Conservation (phyloP, 2,888 invertebrate genomes). For the Tinea semifulvella region DNA sequence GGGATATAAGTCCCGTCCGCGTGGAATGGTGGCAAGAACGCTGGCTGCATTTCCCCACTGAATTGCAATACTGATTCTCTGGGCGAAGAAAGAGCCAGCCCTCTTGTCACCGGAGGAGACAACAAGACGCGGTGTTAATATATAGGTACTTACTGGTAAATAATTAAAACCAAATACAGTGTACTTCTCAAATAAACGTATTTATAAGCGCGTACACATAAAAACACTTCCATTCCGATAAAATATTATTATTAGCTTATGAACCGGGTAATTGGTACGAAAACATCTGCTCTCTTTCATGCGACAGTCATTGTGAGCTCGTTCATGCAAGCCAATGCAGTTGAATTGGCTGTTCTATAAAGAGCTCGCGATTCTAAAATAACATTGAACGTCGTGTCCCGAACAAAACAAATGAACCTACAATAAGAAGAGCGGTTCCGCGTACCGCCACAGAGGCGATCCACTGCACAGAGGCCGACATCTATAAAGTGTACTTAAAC, state of each 20-base stretch:
- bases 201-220: not conserved
- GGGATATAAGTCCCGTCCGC: no score
- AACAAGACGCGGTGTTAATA: no score
- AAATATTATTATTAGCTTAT: slow-evolving; percentile 2
- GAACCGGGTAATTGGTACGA: slow-evolving; percentile 5
- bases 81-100: no score
- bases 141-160: no score
- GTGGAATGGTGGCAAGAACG: no score
- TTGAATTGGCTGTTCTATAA: slow-evolving; percentile 27
- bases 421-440: slow-evolving; percentile 58
- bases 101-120: no score
- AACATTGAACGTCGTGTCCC: slow-evolving; percentile 34
- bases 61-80: no score
- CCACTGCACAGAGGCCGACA: slow-evolving; percentile 4
- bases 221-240: not conserved
- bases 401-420: slow-evolving; percentile 50
- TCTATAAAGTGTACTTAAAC: no score
- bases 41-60: no score
- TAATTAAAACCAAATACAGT: no score
- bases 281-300: slow-evolving; percentile 12
- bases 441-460: slow-evolving; percentile 35
- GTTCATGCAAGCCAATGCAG: slow-evolving; percentile 12
- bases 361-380: slow-evolving; percentile 41
- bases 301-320: slow-evolving; percentile 13
- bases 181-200: no score